Percentiles rank a stretch among this genome's conserved stretches.
Evolutionary conservation across 2,888 invertebrate species (phyloP).

Genomic region (Tetanocera ferruginea): DNA sequence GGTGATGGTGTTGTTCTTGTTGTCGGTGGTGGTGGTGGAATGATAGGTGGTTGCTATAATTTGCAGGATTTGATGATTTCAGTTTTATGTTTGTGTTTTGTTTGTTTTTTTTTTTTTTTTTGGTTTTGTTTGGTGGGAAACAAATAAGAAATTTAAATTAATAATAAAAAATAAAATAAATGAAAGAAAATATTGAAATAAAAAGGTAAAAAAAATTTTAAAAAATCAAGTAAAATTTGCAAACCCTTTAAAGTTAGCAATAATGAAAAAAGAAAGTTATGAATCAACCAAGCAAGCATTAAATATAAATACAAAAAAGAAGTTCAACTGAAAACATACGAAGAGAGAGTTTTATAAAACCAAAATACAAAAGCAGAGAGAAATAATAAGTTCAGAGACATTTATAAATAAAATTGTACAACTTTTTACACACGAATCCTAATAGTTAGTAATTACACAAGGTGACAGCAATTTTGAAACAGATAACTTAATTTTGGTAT

Average conservation of each 20-base stretch:
- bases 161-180: too few species aligned
- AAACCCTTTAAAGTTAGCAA: neutral
- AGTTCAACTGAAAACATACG: neutral
- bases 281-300: neutral
- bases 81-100: constrained; percentile 18
- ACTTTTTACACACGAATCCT: too few species aligned
- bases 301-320: neutral
- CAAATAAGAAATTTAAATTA: constrained; percentile 1
- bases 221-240: neutral
- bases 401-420: too few species aligned
- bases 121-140: constrained; percentile 37
- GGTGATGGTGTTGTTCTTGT: constrained; percentile 38
- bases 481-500: too few species aligned
- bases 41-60: constrained; percentile 51
- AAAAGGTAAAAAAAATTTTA: neutral
- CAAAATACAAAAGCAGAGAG: neutral
- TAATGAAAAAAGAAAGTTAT: neutral
- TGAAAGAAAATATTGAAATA: neutral
- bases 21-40: constrained; percentile 59
- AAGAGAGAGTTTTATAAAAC: neutral
- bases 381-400: too few species aligned
- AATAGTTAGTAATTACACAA: too few species aligned
- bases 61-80: constrained; percentile 25
- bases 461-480: too few species aligned
- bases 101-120: constrained; percentile 34